A percentile compares a stretch with the other conserved stretches of the same genome.
Evolutionary conservation across 2,888 invertebrate species (phyloP).

Genomic region (Alsophila aescularia): DNA sequence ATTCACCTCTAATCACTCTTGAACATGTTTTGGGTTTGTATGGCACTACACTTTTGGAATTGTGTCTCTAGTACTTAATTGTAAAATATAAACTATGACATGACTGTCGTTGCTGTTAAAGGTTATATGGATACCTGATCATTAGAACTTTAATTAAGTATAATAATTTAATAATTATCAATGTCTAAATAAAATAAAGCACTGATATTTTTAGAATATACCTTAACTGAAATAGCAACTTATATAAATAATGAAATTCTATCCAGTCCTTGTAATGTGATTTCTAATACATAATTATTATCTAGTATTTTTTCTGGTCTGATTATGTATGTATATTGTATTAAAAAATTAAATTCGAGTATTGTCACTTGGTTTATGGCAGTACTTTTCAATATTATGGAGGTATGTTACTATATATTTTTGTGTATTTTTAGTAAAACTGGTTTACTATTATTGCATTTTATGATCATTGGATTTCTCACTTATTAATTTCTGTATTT

Average conservation of each 20-base stretch:
- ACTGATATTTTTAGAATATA: constrained; percentile 14
- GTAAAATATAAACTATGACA: background rate
- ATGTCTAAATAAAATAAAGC: constrained; percentile 4
- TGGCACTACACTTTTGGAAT: constrained; percentile 35
- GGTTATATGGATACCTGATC: background rate
- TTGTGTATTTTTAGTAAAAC: no score
- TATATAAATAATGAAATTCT: constrained; percentile 14
- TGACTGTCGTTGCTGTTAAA: background rate
- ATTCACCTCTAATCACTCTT: constrained; percentile 20
- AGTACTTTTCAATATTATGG: no score
- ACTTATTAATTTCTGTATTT: no score
- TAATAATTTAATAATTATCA: background rate
- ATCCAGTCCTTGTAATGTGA: constrained; percentile 13
- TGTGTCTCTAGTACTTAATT: constrained; percentile 33
- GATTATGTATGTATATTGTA: no score
- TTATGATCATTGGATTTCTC: no score
- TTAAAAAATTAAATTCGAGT: constrained; percentile 1
- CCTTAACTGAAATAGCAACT: background rate
- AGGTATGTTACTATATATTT: no score
- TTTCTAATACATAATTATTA: background rate
- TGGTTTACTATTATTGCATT: no score
- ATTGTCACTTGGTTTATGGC: background rate
- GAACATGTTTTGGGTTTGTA: background rate
- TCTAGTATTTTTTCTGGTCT: background rate
- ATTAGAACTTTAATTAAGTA: background rate